These are phyloP conservation scores for Ptyas mucosa DNA, from an alignment of 2,113 vertebrate genomes.

Conservation along the genomic window DNA sequence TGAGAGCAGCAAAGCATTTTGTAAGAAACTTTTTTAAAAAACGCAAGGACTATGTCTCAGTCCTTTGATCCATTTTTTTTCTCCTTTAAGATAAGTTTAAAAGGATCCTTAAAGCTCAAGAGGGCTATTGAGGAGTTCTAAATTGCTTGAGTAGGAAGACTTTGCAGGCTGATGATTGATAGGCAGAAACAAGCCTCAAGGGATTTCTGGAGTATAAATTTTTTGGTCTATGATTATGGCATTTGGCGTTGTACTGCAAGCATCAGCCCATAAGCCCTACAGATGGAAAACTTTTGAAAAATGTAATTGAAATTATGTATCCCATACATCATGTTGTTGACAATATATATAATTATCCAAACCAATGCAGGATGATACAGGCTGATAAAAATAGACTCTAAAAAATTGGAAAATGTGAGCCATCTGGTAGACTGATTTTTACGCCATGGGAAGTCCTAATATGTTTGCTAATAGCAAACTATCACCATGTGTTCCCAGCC, in stretches of 20 bases:
- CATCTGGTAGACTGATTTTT: conserved; percentile 18
- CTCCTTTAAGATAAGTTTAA: conserved; percentile 29
- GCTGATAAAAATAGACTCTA: background rate
- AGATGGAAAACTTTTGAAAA: conserved; percentile 31
- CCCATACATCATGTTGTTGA: conserved; percentile 26
- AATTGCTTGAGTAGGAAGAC: conserved; percentile 46
- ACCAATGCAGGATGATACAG: background rate
- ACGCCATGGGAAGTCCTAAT: conserved; percentile 4
- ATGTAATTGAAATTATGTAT: conserved; percentile 15
- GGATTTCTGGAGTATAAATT: conserved; percentile 27
- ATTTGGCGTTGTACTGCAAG: background rate
- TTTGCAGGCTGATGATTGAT: conserved; percentile 45
- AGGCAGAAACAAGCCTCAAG: conserved; percentile 29
- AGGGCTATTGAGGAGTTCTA: conserved; percentile 46
- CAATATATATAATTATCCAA: conserved; percentile 12
- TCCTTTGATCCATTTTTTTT: conserved; percentile 39
- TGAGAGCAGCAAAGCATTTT: background rate
- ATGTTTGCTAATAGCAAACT: conserved; percentile 8
- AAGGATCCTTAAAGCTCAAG: conserved; percentile 35
- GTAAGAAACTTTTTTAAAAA: conserved; percentile 22
- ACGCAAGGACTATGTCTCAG: conserved; percentile 20
- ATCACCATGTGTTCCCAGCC: conserved; percentile 6
- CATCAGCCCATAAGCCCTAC: conserved; percentile 8
- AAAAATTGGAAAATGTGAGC: conserved; percentile 6
- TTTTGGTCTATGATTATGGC: conserved; percentile 25